Conservation (phyloP, 2,797 vertebrate species). For the Ambastaia sidthimunki region DNA sequence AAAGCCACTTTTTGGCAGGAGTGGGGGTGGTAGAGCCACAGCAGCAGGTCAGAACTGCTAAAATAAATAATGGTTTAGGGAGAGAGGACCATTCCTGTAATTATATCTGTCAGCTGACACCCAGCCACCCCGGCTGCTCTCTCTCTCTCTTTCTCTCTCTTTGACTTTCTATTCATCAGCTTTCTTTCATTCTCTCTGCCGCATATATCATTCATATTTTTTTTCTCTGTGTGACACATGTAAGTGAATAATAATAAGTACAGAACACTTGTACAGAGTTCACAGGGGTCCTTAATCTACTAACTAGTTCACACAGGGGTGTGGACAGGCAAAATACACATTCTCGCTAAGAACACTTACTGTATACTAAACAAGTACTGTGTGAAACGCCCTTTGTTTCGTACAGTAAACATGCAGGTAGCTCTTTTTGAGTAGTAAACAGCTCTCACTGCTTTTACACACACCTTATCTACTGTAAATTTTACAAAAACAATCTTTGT, state of each 20-base stretch:
- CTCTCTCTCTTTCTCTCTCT: slow-evolving; percentile 28
- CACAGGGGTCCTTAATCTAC: not conserved
- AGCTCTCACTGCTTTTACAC: not conserved
- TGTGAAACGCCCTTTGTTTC: not conserved
- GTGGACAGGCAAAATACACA: slow-evolving; percentile 17
- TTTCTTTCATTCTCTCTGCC: not conserved
- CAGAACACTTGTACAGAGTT: not conserved
- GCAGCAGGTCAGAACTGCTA: slow-evolving; percentile 69
- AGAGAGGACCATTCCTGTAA: slow-evolving; percentile 76
- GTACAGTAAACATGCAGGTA: not conserved
- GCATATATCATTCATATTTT: slow-evolving; percentile 41
- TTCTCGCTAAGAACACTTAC: not conserved
- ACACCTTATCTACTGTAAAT: not conserved
- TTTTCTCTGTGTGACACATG: slow-evolving; percentile 15
- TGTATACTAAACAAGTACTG: not conserved
- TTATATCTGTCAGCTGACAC: slow-evolving; percentile 84
- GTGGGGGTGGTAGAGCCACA: slow-evolving; percentile 60
- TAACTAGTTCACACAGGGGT: not conserved
- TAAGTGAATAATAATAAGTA: slow-evolving; percentile 31
- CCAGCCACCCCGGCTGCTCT: slow-evolving; percentile 70
- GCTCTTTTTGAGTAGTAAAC: not conserved
- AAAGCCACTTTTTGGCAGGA: slow-evolving; percentile 70
- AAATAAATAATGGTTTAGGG: slow-evolving; percentile 70
- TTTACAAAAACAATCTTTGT: too few relatives aligned
- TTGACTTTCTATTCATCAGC: slow-evolving; percentile 5